These are phyloP conservation scores for Chionodraco myersi DNA, from an alignment of 2,113 vertebrate genomes.

Conservation along the genomic window DNA sequence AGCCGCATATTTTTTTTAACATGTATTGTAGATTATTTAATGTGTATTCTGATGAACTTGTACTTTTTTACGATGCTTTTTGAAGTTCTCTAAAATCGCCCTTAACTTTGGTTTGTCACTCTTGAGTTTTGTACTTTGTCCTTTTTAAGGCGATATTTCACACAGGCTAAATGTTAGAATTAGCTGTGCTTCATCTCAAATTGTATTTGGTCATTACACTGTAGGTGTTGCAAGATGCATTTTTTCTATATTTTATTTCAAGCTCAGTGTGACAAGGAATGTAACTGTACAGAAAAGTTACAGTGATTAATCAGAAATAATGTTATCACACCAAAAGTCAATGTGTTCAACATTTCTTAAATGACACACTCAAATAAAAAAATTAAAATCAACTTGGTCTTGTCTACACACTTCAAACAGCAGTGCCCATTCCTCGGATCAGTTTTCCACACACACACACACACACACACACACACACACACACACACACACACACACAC, in stretches of 20 bases:
- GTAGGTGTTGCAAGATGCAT: background rate
- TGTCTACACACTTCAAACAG: constrained; percentile 4
- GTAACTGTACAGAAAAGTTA: constrained; percentile 45
- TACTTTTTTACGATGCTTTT: background rate
- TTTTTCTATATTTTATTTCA: constrained; percentile 12
- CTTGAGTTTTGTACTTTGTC: background rate
- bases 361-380: constrained; percentile 22
- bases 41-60: background rate
- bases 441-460: constrained; percentile 3
- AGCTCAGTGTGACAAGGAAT: constrained; percentile 58
- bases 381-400: constrained; percentile 18
- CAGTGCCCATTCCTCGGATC: constrained; percentile 17
- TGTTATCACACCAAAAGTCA: constrained; percentile 36
- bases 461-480: background rate
- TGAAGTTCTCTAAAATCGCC: background rate
- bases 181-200: no score
- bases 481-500: background rate
- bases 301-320: constrained; percentile 39
- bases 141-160: no score
- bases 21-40: background rate
- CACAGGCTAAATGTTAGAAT: no score
- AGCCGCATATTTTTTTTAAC: background rate
- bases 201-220: background rate
- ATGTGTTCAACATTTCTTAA: constrained; percentile 30
- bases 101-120: background rate